Percentiles rank a stretch among this genome's conserved stretches.
Conservation (phyloP, 2,797 vertebrate genomes). For the Sparus aurata region DNA sequence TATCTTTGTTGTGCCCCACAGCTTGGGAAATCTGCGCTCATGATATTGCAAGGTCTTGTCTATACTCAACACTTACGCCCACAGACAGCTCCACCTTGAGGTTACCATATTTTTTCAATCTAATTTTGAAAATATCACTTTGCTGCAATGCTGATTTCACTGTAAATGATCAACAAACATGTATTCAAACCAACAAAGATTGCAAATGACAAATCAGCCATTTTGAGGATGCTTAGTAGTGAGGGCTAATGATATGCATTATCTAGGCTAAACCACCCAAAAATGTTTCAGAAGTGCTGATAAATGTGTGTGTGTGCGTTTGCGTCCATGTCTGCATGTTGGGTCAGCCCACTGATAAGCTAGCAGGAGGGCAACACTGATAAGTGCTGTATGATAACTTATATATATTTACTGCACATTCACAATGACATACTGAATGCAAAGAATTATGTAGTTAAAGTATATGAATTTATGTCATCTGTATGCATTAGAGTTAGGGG, state of each 20-base stretch:
- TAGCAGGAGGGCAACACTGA: conserved; percentile 40
- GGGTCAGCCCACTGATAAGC: conserved; percentile 57
- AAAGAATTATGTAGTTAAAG: no score
- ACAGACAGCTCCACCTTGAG: no score
- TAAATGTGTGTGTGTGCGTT: conserved; percentile 28
- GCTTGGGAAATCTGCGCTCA: not conserved
- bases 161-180: not conserved
- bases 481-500: no score
- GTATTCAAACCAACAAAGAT: not conserved
- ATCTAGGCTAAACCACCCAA: conserved; percentile 28
- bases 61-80: no score
- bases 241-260: conserved; percentile 8
- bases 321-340: conserved; percentile 5
- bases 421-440: not conserved
- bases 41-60: not conserved
- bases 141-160: not conserved
- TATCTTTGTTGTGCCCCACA: not conserved
- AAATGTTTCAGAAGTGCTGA: conserved; percentile 26
- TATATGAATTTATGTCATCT: not conserved
- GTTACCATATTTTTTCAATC: no score
- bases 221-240: not conserved
- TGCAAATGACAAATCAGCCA: not conserved
- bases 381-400: conserved; percentile 35
- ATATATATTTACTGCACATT: not conserved
- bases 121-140: not conserved